A percentile compares a stretch with the other conserved stretches of the same genome.
These are phyloP conservation scores for Agapornis roseicollis DNA, from an alignment of 2,113 vertebrate species.

Conservation along the genomic window DNA sequence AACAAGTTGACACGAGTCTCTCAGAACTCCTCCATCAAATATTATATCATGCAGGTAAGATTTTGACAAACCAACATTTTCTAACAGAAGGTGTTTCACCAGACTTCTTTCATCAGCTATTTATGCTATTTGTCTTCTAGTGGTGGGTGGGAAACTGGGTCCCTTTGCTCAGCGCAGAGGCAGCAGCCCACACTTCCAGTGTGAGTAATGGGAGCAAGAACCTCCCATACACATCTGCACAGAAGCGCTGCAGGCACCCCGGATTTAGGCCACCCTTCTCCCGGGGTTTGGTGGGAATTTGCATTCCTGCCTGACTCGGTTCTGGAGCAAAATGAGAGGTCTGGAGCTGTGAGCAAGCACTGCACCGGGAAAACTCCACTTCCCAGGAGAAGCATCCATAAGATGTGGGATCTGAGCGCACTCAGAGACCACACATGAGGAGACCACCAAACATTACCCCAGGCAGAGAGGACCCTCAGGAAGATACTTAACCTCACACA, in stretches of 20 bases:
- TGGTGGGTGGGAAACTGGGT: background rate
- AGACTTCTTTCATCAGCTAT: background rate
- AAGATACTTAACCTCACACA: background rate
- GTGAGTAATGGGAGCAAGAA: background rate
- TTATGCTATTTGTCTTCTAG: background rate
- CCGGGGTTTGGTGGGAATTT: fast-evolving
- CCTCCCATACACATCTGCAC: background rate
- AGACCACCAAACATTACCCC: fast-evolving
- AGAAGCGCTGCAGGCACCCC: background rate
- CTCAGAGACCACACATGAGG: background rate
- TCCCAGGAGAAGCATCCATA: fast-evolving
- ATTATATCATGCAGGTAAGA: background rate
- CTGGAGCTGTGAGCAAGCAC: background rate
- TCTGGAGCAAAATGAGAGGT: background rate
- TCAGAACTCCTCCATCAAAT: constrained; percentile 46
- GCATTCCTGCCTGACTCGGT: background rate
- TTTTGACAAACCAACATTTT: background rate
- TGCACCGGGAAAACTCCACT: fast-evolving
- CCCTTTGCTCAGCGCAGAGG: background rate
- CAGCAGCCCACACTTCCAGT: background rate
- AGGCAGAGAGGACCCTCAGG: background rate
- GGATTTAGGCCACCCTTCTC: background rate
- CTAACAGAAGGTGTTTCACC: background rate
- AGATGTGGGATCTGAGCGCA: background rate
- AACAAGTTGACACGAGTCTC: background rate